A percentile compares a stretch with the other conserved stretches of the same genome.
These are phyloP conservation scores for Dendrophyllia cribrosa DNA, from an alignment of 64 coral and sea anemone species.

Conservation along the genomic window DNA sequence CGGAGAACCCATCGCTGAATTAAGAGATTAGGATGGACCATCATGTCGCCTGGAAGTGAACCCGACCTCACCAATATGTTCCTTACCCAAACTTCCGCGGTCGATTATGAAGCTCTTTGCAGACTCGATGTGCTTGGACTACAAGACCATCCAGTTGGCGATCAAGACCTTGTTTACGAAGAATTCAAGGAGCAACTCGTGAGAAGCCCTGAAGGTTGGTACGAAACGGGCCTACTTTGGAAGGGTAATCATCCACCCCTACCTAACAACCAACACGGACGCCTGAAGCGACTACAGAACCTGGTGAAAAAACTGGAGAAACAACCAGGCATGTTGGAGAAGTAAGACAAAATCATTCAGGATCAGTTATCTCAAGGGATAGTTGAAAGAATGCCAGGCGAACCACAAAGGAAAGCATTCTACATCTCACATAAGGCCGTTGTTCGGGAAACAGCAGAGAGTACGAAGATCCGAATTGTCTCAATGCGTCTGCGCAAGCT, in stretches of 20 bases:
- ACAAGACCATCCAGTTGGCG: neutral
- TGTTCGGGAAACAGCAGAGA: conserved; percentile 17
- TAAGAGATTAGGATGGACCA: conserved; percentile 59
- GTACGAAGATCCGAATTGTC: conserved; percentile 21
- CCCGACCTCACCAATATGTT: neutral
- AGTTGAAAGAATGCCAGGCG: neutral
- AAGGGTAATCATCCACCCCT: conserved; percentile 1
- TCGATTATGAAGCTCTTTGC: conserved; percentile 26
- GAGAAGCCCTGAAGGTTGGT: conserved; percentile 39
- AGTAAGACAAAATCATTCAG: conserved; percentile 16
- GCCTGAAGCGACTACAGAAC: neutral
- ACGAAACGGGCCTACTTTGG: conserved; percentile 51
- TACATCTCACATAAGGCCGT: conserved; percentile 27
- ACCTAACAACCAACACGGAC: conserved; percentile 5
- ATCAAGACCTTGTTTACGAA: conserved; percentile 41
- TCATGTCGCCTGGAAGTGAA: conserved; percentile 68
- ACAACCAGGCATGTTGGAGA: conserved; percentile 28
- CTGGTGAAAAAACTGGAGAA: conserved; percentile 27
- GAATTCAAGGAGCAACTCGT: conserved; percentile 40
- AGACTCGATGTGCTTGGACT: conserved; percentile 29
- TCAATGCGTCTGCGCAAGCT: conserved; percentile 35
- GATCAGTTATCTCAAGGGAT: conserved; percentile 40
- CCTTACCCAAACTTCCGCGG: conserved; percentile 14
- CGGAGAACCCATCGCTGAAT: conserved; percentile 55
- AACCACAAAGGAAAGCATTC: neutral